Percentiles rank a stretch among this genome's conserved stretches.
Conservation (phyloP, 2,113 vertebrate species). For the Mesitornis unicolor region DNA sequence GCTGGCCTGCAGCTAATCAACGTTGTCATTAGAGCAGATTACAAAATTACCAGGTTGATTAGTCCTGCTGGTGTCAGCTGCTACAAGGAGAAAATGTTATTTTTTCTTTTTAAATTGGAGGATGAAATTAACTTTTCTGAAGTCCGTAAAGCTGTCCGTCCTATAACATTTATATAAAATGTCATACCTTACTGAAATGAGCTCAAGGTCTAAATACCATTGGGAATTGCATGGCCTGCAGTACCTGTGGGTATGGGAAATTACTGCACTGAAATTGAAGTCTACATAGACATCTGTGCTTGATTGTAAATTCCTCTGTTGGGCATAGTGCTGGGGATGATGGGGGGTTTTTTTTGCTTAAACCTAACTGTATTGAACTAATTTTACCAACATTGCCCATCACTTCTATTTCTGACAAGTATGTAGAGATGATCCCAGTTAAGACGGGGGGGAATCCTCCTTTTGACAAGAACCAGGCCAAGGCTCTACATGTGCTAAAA, state of each 20-base stretch:
- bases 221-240: background rate
- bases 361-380: background rate
- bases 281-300: background rate
- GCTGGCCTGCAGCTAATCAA: background rate
- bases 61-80: background rate
- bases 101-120: background rate
- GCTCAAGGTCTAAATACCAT: background rate
- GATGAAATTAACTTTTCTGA: background rate
- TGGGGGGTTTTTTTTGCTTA: background rate
- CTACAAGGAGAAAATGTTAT: background rate
- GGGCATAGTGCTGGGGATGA: background rate
- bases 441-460: rapidly evolving
- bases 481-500: background rate
- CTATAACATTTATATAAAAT: background rate
- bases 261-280: background rate
- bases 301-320: background rate
- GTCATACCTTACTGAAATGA: background rate
- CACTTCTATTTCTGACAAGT: background rate
- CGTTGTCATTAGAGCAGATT: background rate
- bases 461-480: background rate
- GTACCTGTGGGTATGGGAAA: background rate
- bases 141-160: background rate
- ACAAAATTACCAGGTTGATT: background rate
- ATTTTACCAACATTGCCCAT: background rate
- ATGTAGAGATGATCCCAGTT: background rate